Percentiles rank a stretch among this genome's conserved stretches.
These are phyloP conservation scores for Amblyornis subalaris DNA, from an alignment of 2,113 vertebrate species.

Conservation along the genomic window DNA sequence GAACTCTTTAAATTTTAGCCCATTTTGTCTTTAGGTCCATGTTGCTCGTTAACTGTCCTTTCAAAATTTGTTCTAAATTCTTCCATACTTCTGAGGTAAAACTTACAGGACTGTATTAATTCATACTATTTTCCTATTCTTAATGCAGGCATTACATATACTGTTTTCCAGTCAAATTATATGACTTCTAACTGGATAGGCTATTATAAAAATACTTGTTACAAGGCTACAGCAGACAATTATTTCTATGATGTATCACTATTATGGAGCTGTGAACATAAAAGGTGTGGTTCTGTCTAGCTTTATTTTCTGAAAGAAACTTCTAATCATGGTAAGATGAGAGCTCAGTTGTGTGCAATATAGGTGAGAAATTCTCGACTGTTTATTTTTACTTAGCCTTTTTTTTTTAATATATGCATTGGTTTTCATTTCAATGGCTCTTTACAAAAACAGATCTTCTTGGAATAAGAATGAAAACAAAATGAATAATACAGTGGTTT, in stretches of 20 bases:
- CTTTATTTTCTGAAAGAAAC: not conserved
- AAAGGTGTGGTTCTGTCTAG: not conserved
- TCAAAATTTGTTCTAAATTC: not conserved
- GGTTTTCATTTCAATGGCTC: slow-evolving; percentile 8
- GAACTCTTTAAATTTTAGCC: not conserved
- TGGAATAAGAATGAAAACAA: slow-evolving; percentile 15
- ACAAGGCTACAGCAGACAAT: not conserved
- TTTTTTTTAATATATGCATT: not conserved
- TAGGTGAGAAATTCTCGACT: not conserved
- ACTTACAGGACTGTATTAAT: not conserved
- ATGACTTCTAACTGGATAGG: not conserved
- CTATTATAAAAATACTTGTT: not conserved
- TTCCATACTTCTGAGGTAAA: not conserved
- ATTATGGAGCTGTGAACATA: not conserved
- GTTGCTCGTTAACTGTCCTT: not conserved
- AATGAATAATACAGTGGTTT: not conserved
- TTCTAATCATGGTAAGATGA: not conserved
- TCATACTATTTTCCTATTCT: not conserved
- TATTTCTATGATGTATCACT: not conserved
- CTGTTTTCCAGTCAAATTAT: not conserved
- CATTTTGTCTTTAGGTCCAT: not conserved
- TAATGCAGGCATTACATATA: not conserved
- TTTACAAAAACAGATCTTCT: slow-evolving; percentile 8
- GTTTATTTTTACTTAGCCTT: not conserved
- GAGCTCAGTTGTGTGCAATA: not conserved